These are phyloP conservation scores for Hapalemur alaotrensis DNA, from an alignment of 2,797 vertebrate genomes.

Conservation along the genomic window DNA sequence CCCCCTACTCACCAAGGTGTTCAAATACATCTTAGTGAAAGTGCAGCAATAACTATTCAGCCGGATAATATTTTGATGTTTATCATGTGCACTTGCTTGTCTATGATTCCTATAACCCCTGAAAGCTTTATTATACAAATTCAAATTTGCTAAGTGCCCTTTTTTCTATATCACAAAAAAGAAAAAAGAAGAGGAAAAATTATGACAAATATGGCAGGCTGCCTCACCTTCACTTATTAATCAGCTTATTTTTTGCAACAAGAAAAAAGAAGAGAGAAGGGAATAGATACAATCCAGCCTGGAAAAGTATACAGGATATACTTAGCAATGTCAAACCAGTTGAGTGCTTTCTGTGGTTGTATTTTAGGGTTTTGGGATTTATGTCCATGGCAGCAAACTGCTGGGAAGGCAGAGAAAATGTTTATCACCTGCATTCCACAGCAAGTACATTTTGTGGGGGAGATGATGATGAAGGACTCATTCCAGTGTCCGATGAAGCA, in stretches of 20 bases:
- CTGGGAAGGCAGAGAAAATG: conserved; percentile 84
- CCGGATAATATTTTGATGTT: conserved; percentile 76
- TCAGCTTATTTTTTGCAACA: conserved; percentile 84
- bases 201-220: conserved; percentile 82
- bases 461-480: conserved; percentile 96
- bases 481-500: conserved; percentile 95
- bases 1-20: conserved; percentile 82
- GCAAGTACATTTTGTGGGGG: conserved; percentile 96
- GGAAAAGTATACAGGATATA: conserved; percentile 82
- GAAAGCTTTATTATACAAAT: conserved; percentile 85
- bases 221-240: conserved; percentile 87
- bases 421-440: conserved; percentile 98
- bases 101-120: conserved; percentile 82
- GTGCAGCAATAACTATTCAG: conserved; percentile 83
- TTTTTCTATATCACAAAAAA: conserved; percentile 81
- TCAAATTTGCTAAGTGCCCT: conserved; percentile 86
- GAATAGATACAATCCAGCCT: conserved; percentile 84
- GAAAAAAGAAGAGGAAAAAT: conserved; percentile 70
- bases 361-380: conserved; percentile 82
- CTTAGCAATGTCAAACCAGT: conserved; percentile 88
- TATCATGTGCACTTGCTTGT: conserved; percentile 82
- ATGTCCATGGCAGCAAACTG: conserved; percentile 88
- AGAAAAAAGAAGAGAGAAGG: conserved; percentile 81
- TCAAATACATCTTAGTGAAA: conserved; percentile 80
- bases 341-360: conserved; percentile 91